Conservation (phyloP, 2,888 invertebrate genomes). For the Aphrophora alni region DNA sequence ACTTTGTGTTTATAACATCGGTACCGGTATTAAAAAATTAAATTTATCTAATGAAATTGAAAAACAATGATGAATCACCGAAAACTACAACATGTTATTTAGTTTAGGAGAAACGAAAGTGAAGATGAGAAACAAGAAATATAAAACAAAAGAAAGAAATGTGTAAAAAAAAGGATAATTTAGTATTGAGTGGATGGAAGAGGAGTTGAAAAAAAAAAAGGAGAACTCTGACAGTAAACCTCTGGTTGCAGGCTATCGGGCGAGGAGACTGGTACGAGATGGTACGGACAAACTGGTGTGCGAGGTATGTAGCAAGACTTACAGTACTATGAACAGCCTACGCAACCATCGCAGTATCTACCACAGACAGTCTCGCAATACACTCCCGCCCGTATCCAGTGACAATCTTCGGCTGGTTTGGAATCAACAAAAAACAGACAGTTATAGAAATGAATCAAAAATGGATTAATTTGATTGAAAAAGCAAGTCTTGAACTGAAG, state of each 20-base stretch:
- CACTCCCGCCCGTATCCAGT: neutral
- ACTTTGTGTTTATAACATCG: too few species aligned
- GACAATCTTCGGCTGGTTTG: neutral
- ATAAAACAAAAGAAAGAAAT: too few species aligned
- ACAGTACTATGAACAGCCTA: constrained; percentile 88
- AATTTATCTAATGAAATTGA: too few species aligned
- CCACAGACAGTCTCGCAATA: constrained; percentile 69
- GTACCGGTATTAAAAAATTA: too few species aligned
- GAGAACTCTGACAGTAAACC: constrained; percentile 22
- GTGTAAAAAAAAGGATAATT: neutral
- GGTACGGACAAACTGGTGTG: constrained; percentile 62
- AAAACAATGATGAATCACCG: too few species aligned
- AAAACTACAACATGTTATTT: too few species aligned
- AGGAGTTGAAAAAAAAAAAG: too few species aligned
- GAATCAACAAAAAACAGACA: neutral
- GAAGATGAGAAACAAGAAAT: neutral
- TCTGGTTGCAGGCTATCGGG: constrained; percentile 34
- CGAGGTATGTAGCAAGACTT: constrained; percentile 89
- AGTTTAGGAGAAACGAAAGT: too few species aligned
- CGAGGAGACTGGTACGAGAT: neutral
- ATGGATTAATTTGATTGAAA: too few species aligned
- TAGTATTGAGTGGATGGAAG: neutral
- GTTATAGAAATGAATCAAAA: neutral
- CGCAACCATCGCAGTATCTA: constrained; percentile 94
- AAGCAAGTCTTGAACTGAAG: neutral